phyloP scores from a whole-genome alignment of 2,113 vertebrate genomes.

The Camelus dromedarius region DNA sequence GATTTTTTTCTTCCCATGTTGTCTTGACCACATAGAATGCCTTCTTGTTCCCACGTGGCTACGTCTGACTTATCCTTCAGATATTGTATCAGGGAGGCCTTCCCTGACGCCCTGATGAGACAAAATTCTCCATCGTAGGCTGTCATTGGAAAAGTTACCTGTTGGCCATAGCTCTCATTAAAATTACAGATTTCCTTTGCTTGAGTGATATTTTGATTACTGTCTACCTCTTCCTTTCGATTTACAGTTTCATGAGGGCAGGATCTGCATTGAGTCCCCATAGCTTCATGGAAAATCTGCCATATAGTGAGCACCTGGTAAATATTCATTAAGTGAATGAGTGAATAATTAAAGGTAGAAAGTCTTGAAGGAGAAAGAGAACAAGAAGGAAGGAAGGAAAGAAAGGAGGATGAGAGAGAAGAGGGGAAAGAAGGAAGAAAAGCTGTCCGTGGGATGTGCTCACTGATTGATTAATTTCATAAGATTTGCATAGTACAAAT shows the following conservation, averaged over 20 bases:
- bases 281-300: neutral
- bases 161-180: neutral
- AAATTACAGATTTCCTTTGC: neutral
- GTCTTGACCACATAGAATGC: neutral
- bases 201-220: neutral
- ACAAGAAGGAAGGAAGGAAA: neutral
- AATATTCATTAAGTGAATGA: neutral
- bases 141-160: neutral
- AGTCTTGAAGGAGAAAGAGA: neutral
- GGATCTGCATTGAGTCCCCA: neutral
- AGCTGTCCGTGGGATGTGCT: neutral
- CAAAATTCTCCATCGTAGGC: neutral
- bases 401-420: neutral
- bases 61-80: neutral
- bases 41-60: neutral
- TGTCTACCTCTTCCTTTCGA: neutral
- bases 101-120: neutral
- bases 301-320: neutral
- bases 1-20: neutral
- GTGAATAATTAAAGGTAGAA: neutral
- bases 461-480: constrained; percentile 33
- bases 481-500: constrained; percentile 1
- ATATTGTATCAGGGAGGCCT: neutral
- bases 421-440: neutral
- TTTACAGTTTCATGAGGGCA: neutral